A percentile compares a stretch with the other conserved stretches of the same genome.
Conservation (phyloP, 2,888 invertebrate genomes). For the Rhamnusium bicolor region DNA sequence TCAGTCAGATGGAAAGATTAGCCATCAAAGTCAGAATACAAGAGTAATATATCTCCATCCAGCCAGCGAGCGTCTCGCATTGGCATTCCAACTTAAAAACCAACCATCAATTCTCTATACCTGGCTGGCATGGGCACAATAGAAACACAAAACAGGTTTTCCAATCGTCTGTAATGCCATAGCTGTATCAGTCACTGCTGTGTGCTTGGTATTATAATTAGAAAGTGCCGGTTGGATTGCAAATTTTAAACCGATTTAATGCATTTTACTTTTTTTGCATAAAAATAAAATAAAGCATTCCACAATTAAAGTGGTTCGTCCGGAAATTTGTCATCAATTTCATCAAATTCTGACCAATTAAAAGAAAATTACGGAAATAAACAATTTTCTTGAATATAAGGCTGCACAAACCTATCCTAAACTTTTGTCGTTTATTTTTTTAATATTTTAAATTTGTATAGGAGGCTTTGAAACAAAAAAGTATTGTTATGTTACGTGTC, state of each 20-base stretch:
- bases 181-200: background rate
- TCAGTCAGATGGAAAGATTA: conserved; percentile 35
- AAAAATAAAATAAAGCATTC: no score
- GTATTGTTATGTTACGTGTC: no score
- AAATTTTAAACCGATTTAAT: background rate
- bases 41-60: conserved; percentile 29
- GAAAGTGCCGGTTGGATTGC: background rate
- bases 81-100: conserved; percentile 27
- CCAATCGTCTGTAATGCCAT: background rate
- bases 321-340: no score
- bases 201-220: background rate
- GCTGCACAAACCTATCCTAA: no score
- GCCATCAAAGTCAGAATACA: conserved; percentile 33
- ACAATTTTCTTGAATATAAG: no score
- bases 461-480: no score
- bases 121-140: conserved; percentile 27
- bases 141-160: conserved; percentile 28
- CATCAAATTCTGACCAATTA: no score
- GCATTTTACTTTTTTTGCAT: no score
- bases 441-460: no score
- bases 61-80: conserved; percentile 2
- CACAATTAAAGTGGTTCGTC: no score
- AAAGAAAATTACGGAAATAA: no score
- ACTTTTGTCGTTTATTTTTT: no score
- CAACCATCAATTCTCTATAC: conserved; percentile 29